These are phyloP conservation scores for Anoncus sp. DNA, from an alignment of 2,888 invertebrate species.

Conservation along the genomic window DNA sequence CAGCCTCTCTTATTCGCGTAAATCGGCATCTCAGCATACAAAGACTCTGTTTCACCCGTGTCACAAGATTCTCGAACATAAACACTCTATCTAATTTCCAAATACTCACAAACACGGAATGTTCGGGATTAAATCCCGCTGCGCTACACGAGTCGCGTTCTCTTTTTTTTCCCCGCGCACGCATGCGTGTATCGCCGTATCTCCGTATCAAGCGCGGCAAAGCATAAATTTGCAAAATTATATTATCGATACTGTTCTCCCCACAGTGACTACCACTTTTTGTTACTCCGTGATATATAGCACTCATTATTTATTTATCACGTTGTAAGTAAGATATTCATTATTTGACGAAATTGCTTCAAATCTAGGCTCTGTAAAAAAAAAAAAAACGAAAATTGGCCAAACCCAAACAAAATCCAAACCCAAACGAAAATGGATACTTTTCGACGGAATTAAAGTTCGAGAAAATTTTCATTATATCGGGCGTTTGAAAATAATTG, in stretches of 20 bases:
- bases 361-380: not conserved
- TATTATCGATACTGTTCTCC: not conserved
- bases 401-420: not conserved
- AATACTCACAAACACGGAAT: constrained; percentile 45
- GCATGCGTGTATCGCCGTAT: constrained; percentile 1
- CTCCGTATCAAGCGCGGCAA: not conserved
- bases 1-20: constrained; percentile 31
- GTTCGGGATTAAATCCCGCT: constrained; percentile 43
- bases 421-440: no score
- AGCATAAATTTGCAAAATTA: constrained; percentile 30
- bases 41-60: constrained; percentile 13
- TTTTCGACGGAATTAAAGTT: no score
- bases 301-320: not conserved
- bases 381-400: not conserved
- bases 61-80: constrained; percentile 42
- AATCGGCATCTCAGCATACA: constrained; percentile 29
- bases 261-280: not conserved
- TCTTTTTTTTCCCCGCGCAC: not conserved
- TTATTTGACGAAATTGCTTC: not conserved
- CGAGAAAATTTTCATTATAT: not conserved
- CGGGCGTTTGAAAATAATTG: not conserved
- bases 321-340: not conserved
- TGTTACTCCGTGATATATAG: not conserved
- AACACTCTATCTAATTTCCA: constrained; percentile 61
- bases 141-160: constrained; percentile 2